Evolutionary conservation across 2,797 vertebrate genomes (phyloP).

Genomic region (Diglossa cyanea): DNA sequence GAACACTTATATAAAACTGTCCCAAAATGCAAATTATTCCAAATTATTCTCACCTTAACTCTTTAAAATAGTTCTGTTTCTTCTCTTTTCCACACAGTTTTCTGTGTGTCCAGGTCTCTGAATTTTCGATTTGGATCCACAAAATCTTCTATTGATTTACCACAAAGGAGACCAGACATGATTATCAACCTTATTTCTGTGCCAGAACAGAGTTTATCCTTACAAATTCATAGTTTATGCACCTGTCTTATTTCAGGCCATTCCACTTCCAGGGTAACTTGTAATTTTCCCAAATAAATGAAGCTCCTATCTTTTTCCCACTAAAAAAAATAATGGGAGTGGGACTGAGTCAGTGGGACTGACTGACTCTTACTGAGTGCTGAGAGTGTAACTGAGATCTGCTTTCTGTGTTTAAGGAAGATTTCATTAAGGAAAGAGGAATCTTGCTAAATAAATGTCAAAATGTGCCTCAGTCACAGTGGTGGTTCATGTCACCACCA

Average conservation of each 20-base stretch:
- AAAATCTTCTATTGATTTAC: not conserved
- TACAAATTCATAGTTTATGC: not conserved
- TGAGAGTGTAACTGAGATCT: not conserved
- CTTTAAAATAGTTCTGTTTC: not conserved
- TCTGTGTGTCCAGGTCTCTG: not conserved
- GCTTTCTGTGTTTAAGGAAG: not conserved
- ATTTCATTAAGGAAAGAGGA: not conserved
- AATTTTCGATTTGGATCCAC: not conserved
- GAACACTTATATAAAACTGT: not conserved
- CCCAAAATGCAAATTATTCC: not conserved
- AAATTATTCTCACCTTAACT: not conserved
- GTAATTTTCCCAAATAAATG: not conserved
- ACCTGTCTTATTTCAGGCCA: not conserved
- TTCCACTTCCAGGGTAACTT: not conserved
- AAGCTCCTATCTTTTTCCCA: not conserved
- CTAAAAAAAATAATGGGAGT: not conserved
- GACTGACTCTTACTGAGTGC: no score
- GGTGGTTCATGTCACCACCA: not conserved
- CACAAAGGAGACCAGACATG: not conserved
- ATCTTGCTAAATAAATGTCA: not conserved
- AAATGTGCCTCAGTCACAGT: not conserved
- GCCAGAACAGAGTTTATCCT: not conserved
- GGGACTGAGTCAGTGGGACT: no score
- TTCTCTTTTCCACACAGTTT: not conserved
- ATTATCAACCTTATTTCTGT: not conserved